Evolutionary conservation across 2,797 vertebrate genomes (phyloP), one percentile per base, ranked within the genome.

Genomic region (Mastacembelus armatus): DNA sequence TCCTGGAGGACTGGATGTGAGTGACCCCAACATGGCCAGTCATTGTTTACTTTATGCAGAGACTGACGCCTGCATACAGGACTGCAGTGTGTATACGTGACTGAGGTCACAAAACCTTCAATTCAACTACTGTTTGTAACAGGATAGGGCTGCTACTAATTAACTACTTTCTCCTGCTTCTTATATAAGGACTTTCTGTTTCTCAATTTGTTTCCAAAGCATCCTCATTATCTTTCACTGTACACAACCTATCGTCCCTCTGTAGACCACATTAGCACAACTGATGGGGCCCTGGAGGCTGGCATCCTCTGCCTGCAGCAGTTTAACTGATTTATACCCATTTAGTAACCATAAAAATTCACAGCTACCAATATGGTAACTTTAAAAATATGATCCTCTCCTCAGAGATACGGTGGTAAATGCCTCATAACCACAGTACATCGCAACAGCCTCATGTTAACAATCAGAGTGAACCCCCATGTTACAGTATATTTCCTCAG

Each of bases 21-120:
- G 56, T 90, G 86, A 91, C 80, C 86, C 75, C 63, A 77, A 59
- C 78, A 56, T 45, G 66, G 71, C 76, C 61, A 65, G 54, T 76
- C 59, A 76, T 47, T 91, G 86, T 92, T 92, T 89, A 86, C 87
- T 90, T 81, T 77, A 36, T 76, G 29, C 56, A 79, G 73, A 71
- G 82, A 74, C 67, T 74, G 64, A 66, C 44, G 63, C 60, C 80
- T 60, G 55, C 43, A 19, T 62, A 18, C 52, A 58, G 42, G 42
- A 21, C 68, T 66, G 47, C 73, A 71, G 33, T 57, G 62, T 82
- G 80, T 36, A 71, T 91, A 91, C 76, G 85, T 91, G 90, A 91
- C 87, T 71, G 60, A 84, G 75, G 80, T 86, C 90, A 91, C 84
- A 79, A 66, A 67, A 44, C 24, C 50, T 50, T 71, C 21, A 0